Base-by-base conservation (phyloP, 2,888 invertebrate species). In the Ochropleura leucogaster region DNA sequence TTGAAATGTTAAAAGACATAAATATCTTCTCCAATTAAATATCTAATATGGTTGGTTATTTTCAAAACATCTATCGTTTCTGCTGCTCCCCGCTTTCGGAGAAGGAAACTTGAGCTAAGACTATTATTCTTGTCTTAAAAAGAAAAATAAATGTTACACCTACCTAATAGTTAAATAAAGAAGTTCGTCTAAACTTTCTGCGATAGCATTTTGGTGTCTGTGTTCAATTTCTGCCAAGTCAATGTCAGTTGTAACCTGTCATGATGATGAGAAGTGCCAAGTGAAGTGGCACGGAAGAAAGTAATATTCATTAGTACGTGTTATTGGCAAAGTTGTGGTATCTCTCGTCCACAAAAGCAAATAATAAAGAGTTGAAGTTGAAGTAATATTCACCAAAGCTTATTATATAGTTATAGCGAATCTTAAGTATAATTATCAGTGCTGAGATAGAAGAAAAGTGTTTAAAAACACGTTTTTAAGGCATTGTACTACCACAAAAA, bases 171-270 rank as follows among this genome's bases (percentile, higher is more conserved):
- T 68, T 42, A 20, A 16, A 14, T 12, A 6, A 8, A 4, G 30
- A 40, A 40, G n/a, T 4, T 69, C 1, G 42, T 20, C 5, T 20
- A 51, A 69, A 69, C 70, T 70, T 70, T 70, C 69, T 70, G 8
- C 40, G 14, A 18, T 51, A 16, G 20, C 69, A 51, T 42, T 69
- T 0, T 42, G 16, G n/a, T 68, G 14, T 9, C 16, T 16, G 10
- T 68, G 20, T 40, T 64, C 18, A 63, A 3, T 44, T 53, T 53
- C n/a, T 20, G 46, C 40, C 46, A 46, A 46, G 40, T 40, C 44
- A 42, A 20, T 68, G 67, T 47, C 46, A 51, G 16, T 49, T 18
- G 18, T 18, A 49, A 18, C 6, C 18, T 69, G 70, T 14, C 59
- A 59, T 30, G 8, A 30, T 30, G 30, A 20, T 59, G 40, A 30